Evolutionary conservation across 2,888 invertebrate genomes (phyloP).

Genomic region (Timema cristinae): DNA sequence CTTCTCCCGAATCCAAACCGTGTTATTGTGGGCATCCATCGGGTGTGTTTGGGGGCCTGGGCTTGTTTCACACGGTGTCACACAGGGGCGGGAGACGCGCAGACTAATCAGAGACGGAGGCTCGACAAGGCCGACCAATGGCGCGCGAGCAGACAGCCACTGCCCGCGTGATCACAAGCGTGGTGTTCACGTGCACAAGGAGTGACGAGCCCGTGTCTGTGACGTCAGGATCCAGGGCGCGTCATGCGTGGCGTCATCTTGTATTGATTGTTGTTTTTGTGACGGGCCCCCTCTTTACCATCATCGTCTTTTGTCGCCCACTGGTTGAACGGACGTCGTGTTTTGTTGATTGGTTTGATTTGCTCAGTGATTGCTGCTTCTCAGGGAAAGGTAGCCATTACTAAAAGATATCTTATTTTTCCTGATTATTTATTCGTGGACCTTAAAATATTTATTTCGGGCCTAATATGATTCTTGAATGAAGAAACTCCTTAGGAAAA

Average conservation of each 20-base stretch:
- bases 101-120: constrained; percentile 63
- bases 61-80: constrained; percentile 24
- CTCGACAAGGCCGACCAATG: constrained; percentile 67
- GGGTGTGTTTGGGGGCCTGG: constrained; percentile 44
- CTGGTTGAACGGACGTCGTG: neutral
- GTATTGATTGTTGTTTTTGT: constrained; percentile 17
- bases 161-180: constrained; percentile 69
- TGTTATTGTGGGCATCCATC: constrained; percentile 40
- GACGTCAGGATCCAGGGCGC: constrained; percentile 52
- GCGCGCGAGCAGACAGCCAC: constrained; percentile 60
- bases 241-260: constrained; percentile 22
- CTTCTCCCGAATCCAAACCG: constrained; percentile 32
- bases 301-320: neutral
- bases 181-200: constrained; percentile 81
- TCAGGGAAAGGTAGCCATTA: no score
- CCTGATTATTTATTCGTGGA: no score
- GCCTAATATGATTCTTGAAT: no score
- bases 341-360: no score
- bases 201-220: constrained; percentile 67
- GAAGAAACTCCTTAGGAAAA: no score
- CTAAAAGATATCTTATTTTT: no score
- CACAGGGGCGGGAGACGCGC: constrained; percentile 39
- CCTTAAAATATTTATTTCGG: no score
- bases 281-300: neutral
- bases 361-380: no score